Evolutionary conservation across 2,113 vertebrate species (phyloP).

Genomic region (Forbesichthys agassizii): DNA sequence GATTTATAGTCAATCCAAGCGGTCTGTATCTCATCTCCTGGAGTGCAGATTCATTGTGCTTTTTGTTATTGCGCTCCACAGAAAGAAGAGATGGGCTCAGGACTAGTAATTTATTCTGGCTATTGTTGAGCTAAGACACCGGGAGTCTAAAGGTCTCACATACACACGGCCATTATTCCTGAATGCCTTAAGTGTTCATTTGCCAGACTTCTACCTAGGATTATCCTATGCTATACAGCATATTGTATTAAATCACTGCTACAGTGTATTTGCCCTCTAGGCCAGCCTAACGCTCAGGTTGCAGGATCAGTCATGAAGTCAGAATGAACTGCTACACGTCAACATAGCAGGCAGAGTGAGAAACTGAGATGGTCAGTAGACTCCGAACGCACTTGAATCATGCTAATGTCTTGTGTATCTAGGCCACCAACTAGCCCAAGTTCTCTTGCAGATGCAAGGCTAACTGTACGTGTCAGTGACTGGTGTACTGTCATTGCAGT

Average conservation of each 20-base stretch:
- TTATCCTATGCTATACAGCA: not conserved
- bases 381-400: not conserved
- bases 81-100: not conserved
- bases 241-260: not conserved
- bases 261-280: constrained; percentile 20
- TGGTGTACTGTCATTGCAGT: not conserved
- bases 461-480: not conserved
- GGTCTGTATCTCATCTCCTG: not conserved
- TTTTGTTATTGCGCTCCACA: constrained; percentile 2
- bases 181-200: constrained; percentile 15
- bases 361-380: no score
- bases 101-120: not conserved
- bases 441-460: no score
- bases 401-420: not conserved
- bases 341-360: not conserved
- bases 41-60: not conserved
- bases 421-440: not conserved
- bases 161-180: not conserved
- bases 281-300: constrained; percentile 16
- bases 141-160: not conserved
- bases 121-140: not conserved
- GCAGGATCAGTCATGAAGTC: constrained; percentile 1
- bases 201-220: not conserved
- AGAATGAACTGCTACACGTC: constrained; percentile 41
- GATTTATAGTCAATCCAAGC: not conserved